Base-by-base conservation (phyloP, 2,113 vertebrate genomes). In the Microtus oregoni region DNA sequence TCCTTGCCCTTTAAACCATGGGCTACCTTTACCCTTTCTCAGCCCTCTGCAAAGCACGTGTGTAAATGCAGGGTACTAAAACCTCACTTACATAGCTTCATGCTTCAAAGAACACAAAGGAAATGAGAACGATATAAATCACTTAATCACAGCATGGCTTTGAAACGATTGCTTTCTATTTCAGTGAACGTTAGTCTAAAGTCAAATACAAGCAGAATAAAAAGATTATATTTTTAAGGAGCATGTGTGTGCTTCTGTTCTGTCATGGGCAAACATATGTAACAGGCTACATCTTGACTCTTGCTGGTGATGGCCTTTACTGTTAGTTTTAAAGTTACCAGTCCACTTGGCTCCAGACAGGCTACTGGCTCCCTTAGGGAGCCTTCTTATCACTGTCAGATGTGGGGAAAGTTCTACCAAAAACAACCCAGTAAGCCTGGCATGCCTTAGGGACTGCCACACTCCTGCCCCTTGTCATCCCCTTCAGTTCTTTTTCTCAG, bases 121-220 rank as follows among this genome's bases (percentile, higher is more conserved):
- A 97, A 91, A 78, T 67, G 11, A 88, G 89, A 96, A 75, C 15
- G 67, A 81, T 90, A 86, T 47, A 73, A 86, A 92, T 77, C 50
- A 79, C 15, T 83, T 73, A 93, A 63, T 86, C 90, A 73, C n/a
- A 75, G 50, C 86, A 75, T 32, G 50, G 8, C 35, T 75, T 73
- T 70, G 41, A 20, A 88, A 41, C 7, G 35, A 55, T 38, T 88
- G 86, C 35, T 88, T 87, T 70, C 67, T 73, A 55, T 73, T 88
- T 73, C 50, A 88, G n/a, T 38, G 67, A 73, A 38, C 50, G 38
- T 55, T n/a, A 38, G 15, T 28, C 73, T 75, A 58, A 89, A 58
- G 68, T 61, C 70, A 75, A 73, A 75, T 89, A 30, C 35, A 75
- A 20, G 86, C 50, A 73, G 50, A 75, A 55, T 28, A 58, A 30